A percentile compares a stretch with the other conserved stretches of the same genome.
phyloP scores from a whole-genome alignment of 2,113 vertebrate genomes.

The Hydrochoerus hydrochaeris region DNA sequence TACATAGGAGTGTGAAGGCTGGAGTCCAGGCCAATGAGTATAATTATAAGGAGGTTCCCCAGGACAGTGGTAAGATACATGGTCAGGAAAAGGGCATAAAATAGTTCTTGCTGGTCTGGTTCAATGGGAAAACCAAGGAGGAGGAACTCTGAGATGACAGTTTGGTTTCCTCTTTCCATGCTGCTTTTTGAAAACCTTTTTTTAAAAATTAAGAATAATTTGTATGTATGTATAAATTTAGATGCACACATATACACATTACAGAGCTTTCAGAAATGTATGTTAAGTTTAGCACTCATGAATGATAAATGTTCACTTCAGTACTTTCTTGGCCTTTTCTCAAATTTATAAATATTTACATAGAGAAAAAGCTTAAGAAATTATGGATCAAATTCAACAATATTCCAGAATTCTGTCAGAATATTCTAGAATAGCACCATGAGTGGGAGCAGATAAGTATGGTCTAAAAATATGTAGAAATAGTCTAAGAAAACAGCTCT shows the following conservation, averaged over 20 bases:
- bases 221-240: neutral
- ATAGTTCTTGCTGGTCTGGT: slow-evolving; percentile 13
- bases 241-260: neutral
- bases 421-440: neutral
- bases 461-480: neutral
- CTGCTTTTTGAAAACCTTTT: neutral
- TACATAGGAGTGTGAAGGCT: slow-evolving; percentile 54
- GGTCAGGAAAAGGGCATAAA: slow-evolving; percentile 63
- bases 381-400: neutral
- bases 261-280: neutral
- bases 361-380: no score
- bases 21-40: slow-evolving; percentile 50
- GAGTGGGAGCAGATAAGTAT: neutral
- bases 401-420: neutral
- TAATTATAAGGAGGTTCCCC: slow-evolving; percentile 62
- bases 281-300: neutral
- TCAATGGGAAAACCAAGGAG: neutral
- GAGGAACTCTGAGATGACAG: neutral
- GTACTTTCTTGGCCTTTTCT: neutral
- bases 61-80: slow-evolving; percentile 63
- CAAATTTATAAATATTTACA: neutral
- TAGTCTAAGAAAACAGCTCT: neutral
- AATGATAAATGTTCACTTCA: neutral
- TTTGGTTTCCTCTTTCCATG: slow-evolving; percentile 21
- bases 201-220: neutral